Evolutionary conservation across 2,888 invertebrate genomes (phyloP).

Genomic region (Drosophila macrothrix): DNA sequence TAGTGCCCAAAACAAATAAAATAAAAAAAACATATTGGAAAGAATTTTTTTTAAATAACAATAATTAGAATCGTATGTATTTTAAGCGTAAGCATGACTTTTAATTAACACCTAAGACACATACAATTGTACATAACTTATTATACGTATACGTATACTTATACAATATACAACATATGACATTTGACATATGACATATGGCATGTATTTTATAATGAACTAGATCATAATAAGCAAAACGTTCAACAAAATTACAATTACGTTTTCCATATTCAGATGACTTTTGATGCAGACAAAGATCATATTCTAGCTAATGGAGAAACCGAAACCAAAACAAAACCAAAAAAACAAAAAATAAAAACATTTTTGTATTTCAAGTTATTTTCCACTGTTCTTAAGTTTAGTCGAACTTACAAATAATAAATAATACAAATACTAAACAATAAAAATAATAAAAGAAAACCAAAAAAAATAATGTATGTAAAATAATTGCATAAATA

Average conservation of each 20-base stretch:
- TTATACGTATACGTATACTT: constrained; percentile 46
- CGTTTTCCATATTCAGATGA: constrained; percentile 78
- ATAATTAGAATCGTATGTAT: constrained; percentile 65
- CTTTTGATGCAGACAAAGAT: constrained; percentile 64
- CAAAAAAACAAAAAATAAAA: constrained; percentile 1
- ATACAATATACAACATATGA: constrained; percentile 14
- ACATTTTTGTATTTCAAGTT: constrained; percentile 48
- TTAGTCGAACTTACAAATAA: constrained; percentile 52
- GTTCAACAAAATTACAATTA: constrained; percentile 74
- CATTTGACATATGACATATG: constrained; percentile 12
- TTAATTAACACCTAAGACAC: constrained; percentile 59
- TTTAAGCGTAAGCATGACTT: constrained; percentile 69
- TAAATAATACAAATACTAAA: constrained; percentile 25
- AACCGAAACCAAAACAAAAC: constrained; percentile 16
- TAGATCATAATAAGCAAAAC: constrained; percentile 50
- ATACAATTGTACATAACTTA: constrained; percentile 55
- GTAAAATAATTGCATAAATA: constrained; percentile 83
- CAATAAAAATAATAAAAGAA: constrained; percentile 6
- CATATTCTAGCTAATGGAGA: constrained; percentile 41
- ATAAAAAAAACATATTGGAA: constrained; percentile 36
- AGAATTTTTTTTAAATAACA: constrained; percentile 66
- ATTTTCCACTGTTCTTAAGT: constrained; percentile 67
- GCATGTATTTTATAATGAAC: constrained; percentile 49
- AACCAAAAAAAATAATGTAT: constrained; percentile 55
- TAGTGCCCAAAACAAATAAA: constrained; percentile 51